A percentile compares a stretch with the other conserved stretches of the same genome.
These are phyloP conservation scores for Polymixis lichenea DNA, from an alignment of 2,888 invertebrate genomes.

Conservation along the genomic window DNA sequence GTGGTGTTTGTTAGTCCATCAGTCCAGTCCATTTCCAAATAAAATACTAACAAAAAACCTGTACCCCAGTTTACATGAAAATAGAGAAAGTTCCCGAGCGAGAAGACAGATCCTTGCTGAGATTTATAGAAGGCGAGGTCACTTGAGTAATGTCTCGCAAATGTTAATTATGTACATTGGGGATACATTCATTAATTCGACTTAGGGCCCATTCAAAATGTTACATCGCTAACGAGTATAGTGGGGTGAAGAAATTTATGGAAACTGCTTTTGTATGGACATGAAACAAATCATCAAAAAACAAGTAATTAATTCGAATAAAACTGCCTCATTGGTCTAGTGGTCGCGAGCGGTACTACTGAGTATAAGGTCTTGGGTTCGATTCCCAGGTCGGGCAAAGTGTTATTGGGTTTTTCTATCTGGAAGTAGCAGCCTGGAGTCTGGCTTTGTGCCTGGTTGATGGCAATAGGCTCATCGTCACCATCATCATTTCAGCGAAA, in stretches of 20 bases:
- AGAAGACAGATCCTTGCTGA: constrained; percentile 53
- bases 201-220: constrained; percentile 60
- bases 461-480: no score
- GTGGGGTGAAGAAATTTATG: constrained; percentile 6
- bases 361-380: no score
- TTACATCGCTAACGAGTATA: constrained; percentile 33
- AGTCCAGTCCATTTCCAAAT: background rate
- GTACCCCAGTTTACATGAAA: constrained; percentile 23
- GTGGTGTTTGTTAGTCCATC: background rate
- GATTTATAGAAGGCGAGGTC: constrained; percentile 66
- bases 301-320: background rate
- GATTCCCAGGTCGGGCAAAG: no score
- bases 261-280: background rate
- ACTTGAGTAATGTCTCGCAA: constrained; percentile 69
- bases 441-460: no score
- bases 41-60: constrained; percentile 30
- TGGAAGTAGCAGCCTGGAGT: no score
- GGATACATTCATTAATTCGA: constrained; percentile 70
- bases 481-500: no score
- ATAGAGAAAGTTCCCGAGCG: constrained; percentile 32
- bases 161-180: constrained; percentile 70
- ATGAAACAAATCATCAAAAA: background rate
- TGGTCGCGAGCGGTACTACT: no score
- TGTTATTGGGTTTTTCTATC: no score
- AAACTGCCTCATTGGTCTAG: no score